Percentiles rank a stretch among this genome's conserved stretches.
These are phyloP conservation scores for Halictus quadricinctus DNA, from an alignment of 2,888 invertebrate genomes.

Conservation along the genomic window DNA sequence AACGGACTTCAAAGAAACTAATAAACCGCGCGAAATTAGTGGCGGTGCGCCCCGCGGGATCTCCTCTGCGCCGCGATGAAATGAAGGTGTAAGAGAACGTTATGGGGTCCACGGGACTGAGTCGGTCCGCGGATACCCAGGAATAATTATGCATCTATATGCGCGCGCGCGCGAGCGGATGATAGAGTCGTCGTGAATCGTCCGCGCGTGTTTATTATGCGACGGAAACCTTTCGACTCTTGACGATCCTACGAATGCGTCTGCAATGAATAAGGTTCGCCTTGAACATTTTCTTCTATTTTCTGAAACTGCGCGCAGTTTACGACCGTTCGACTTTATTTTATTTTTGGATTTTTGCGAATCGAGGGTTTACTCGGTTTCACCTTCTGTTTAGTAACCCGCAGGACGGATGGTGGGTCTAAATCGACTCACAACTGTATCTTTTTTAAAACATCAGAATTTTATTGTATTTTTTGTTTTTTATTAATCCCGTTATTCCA, in stretches of 20 bases:
- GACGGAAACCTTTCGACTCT: neutral
- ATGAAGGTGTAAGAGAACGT: conserved; percentile 52
- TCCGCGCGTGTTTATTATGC: conserved; percentile 46
- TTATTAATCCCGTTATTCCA: too few species aligned
- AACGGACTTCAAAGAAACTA: conserved; percentile 55
- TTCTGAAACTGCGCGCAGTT: neutral
- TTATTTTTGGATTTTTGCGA: neutral
- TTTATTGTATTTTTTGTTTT: too few species aligned
- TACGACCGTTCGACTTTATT: neutral
- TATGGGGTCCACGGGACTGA: conserved; percentile 34
- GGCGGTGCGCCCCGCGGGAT: conserved; percentile 25
- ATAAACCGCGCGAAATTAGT: conserved; percentile 60
- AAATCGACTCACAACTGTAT: too few species aligned
- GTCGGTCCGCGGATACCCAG: conserved; percentile 39
- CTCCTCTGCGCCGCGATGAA: conserved; percentile 30
- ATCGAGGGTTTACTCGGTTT: too few species aligned
- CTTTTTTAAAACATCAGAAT: too few species aligned
- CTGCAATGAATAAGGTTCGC: neutral
- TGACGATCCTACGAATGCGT: conserved; percentile 10
- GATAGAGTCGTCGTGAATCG: conserved; percentile 57
- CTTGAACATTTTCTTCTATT: neutral
- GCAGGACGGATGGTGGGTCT: too few species aligned
- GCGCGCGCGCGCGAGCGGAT: neutral
- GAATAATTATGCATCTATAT: conserved; percentile 60
- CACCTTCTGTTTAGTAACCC: too few species aligned